Evolutionary conservation across 2,888 invertebrate genomes (phyloP).

Genomic region (Arenicola marina): DNA sequence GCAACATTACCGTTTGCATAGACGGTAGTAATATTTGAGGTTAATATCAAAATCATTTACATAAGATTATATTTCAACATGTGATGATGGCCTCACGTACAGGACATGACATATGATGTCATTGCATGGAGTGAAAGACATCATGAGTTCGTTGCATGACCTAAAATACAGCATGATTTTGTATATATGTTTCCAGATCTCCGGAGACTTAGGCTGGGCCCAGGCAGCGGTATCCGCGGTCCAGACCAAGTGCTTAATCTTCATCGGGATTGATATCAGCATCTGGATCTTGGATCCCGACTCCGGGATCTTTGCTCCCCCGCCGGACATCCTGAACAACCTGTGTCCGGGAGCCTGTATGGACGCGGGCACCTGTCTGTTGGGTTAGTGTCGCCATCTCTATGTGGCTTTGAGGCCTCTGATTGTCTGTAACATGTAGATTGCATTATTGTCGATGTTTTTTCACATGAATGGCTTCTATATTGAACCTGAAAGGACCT

Average conservation of each 20-base stretch:
- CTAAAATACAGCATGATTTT: neutral
- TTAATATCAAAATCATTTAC: no score
- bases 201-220: conserved; percentile 35
- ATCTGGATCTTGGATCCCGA: neutral
- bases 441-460: no score
- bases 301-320: neutral
- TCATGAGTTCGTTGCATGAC: no score
- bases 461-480: no score
- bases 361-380: conserved; percentile 6
- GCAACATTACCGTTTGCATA: no score
- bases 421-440: no score
- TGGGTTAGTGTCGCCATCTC: neutral
- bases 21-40: no score
- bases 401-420: neutral
- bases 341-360: conserved; percentile 9
- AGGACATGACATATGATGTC: no score
- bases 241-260: conserved; percentile 29
- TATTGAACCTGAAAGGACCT: no score
- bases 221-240: conserved; percentile 33
- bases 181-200: conserved; percentile 29
- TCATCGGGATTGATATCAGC: neutral
- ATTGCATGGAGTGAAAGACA: no score
- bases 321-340: conserved; percentile 1
- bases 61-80: no score
- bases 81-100: no score